These are phyloP conservation scores for Ellobium chinense DNA, from an alignment of 2,888 invertebrate genomes.

Conservation along the genomic window DNA sequence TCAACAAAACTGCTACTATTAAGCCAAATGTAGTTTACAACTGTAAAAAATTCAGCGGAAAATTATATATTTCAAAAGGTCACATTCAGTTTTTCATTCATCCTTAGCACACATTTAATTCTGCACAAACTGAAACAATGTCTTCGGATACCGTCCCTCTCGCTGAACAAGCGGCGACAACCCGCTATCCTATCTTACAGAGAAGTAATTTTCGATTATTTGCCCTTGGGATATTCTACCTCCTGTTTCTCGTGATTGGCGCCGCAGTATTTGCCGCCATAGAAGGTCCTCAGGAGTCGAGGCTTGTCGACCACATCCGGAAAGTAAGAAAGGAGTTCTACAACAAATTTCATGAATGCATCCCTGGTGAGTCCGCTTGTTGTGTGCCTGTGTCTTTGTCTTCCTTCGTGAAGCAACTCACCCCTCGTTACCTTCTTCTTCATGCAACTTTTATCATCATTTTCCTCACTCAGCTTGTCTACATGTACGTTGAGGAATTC, in stretches of 20 bases:
- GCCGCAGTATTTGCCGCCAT: constrained; percentile 89
- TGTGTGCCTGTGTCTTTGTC: too few species aligned
- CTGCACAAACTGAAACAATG: background rate
- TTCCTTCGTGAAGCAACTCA: too few species aligned
- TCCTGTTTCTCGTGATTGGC: constrained; percentile 85
- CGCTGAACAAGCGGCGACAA: background rate
- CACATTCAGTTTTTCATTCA: background rate
- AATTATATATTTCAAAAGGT: background rate
- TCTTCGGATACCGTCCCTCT: constrained; percentile 13
- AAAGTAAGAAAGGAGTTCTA: constrained; percentile 83
- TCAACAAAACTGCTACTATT: too few species aligned
- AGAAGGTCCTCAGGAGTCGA: constrained; percentile 86
- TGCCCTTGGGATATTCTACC: constrained; percentile 80
- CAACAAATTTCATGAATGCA: constrained; percentile 82
- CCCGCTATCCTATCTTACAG: constrained; percentile 51
- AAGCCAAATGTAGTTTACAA: background rate
- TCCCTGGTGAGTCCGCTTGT: constrained; percentile 84
- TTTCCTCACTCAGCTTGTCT: too few species aligned
- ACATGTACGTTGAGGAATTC: too few species aligned
- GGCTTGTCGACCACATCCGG: constrained; percentile 82
- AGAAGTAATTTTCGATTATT: constrained; percentile 71
- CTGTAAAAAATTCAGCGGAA: background rate
- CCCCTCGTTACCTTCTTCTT: too few species aligned
- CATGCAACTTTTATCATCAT: too few species aligned
- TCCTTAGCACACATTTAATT: background rate